These are phyloP conservation scores for Castor canadensis DNA, from an alignment of 2,113 vertebrate species.

Conservation along the genomic window DNA sequence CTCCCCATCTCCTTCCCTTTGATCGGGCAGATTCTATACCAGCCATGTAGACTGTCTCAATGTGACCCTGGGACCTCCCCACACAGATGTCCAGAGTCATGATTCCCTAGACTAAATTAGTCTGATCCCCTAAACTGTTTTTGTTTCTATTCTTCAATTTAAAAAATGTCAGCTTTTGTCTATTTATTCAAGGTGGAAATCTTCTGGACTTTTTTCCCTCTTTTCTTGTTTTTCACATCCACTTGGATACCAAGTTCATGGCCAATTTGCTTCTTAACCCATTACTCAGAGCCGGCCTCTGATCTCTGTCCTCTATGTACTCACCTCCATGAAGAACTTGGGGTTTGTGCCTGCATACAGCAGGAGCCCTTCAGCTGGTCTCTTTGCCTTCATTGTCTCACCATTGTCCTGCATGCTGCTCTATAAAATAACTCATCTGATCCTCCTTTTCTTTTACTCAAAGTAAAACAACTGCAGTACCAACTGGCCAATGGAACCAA, in stretches of 20 bases:
- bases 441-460: background rate
- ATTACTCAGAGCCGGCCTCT: background rate
- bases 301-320: background rate
- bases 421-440: fast-evolving
- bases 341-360: background rate
- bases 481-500: too few relatives aligned
- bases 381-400: background rate
- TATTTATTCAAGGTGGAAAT: background rate
- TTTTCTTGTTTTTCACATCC: background rate
- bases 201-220: background rate
- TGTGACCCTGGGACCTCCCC: background rate
- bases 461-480: background rate
- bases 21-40: background rate
- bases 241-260: background rate
- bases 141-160: background rate
- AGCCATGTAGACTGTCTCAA: background rate
- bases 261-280: too few relatives aligned
- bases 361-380: too few relatives aligned
- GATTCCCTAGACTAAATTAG: background rate
- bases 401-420: background rate
- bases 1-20: background rate
- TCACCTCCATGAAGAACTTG: background rate
- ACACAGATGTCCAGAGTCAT: background rate
- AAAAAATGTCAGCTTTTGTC: background rate
- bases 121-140: background rate